Conservation (phyloP, 2,797 vertebrate genomes). For the Lateolabrax maculatus region DNA sequence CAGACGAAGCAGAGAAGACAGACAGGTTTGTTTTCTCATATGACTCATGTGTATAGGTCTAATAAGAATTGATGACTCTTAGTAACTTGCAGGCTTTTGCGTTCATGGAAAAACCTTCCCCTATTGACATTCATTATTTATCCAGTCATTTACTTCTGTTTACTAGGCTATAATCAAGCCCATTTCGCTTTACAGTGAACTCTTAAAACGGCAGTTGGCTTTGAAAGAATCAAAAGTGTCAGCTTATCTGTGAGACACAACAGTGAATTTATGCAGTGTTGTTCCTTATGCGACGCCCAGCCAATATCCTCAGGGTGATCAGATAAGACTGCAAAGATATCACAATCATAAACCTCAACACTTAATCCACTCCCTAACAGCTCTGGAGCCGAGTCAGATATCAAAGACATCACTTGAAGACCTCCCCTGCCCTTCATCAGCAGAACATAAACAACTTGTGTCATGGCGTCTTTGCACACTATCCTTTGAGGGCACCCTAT, state of each 20-base stretch:
- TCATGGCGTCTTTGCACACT: constrained; percentile 40
- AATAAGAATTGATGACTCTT: background rate
- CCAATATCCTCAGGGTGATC: constrained; percentile 46
- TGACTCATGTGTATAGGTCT: background rate
- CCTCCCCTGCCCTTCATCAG: constrained; percentile 9
- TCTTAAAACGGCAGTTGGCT: constrained; percentile 19
- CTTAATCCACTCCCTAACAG: constrained; percentile 24
- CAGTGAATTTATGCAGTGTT: constrained; percentile 29
- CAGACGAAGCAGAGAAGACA: background rate
- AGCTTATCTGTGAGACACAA: constrained; percentile 6
- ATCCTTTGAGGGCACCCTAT: constrained; percentile 35
- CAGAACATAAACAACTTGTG: constrained; percentile 55
- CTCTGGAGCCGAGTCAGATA: constrained; percentile 14
- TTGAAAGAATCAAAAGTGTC: constrained; percentile 40
- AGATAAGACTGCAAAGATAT: constrained; percentile 53
- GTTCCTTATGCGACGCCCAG: constrained; percentile 3
- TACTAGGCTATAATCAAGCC: constrained; percentile 17
- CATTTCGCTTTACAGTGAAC: background rate
- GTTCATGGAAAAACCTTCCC: background rate
- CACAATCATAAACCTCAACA: constrained; percentile 25
- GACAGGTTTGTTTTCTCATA: background rate
- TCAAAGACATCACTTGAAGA: constrained; percentile 41
- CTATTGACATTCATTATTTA: background rate
- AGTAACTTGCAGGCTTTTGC: background rate
- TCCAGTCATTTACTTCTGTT: background rate